Evolutionary conservation across 2,888 invertebrate genomes (phyloP).

Genomic region (Pseudanteris insignis): DNA sequence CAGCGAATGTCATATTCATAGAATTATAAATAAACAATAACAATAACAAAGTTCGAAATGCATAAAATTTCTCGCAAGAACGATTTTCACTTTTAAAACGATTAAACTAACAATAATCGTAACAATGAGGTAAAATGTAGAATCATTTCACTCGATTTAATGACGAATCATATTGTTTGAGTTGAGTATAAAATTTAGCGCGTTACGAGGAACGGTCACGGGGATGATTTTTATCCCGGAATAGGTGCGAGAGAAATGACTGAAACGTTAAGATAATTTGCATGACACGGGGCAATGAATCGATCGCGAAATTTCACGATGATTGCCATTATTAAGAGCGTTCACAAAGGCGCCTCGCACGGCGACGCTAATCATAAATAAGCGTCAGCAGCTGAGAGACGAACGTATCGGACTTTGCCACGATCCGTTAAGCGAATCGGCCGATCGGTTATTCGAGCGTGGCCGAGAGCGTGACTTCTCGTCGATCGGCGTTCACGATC

Average conservation of each 20-base stretch:
- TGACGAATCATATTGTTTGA: too few relatives aligned
- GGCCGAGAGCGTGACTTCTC: conserved; percentile 38
- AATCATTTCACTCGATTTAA: too few relatives aligned
- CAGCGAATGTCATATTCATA: too few relatives aligned
- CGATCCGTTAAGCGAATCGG: too few relatives aligned
- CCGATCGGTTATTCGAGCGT: conserved; percentile 20
- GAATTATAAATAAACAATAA: too few relatives aligned
- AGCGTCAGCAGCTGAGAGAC: too few relatives aligned
- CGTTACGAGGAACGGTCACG: conserved; percentile 13
- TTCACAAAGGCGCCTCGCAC: conserved; percentile 19
- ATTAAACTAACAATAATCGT: neutral
- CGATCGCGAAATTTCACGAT: conserved; percentile 37
- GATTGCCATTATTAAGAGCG: conserved; percentile 26
- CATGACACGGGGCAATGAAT: conserved; percentile 37
- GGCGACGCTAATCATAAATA: conserved; percentile 16
- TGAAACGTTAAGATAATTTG: conserved; percentile 18
- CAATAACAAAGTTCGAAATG: too few relatives aligned
- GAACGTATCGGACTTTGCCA: too few relatives aligned
- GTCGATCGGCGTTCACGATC: conserved; percentile 25
- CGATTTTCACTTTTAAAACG: neutral
- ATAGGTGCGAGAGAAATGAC: too few relatives aligned
- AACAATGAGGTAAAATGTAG: neutral
- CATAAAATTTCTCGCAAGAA: too few relatives aligned
- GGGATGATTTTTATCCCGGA: conserved; percentile 13
- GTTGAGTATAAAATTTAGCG: too few relatives aligned